Conservation (phyloP, 2,888 invertebrate genomes). For the Tiliacea aurago region DNA sequence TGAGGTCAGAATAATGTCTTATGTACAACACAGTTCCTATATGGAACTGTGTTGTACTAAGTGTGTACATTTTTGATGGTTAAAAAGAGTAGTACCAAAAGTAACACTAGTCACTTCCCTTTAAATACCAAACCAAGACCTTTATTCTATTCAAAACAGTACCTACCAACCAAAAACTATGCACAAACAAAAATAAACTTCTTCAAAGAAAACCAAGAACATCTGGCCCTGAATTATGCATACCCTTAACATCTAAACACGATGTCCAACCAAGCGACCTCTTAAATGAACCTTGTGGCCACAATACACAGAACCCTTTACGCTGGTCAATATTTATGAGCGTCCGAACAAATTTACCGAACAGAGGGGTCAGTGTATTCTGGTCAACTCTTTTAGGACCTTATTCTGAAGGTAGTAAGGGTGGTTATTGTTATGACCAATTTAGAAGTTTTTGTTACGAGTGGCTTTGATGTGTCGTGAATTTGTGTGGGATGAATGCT, state of each 20-base stretch:
- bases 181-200: constrained; percentile 52
- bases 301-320: constrained; percentile 77
- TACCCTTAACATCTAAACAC: constrained; percentile 67
- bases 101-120: not conserved
- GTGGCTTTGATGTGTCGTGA: constrained; percentile 66
- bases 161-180: constrained; percentile 17
- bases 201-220: constrained; percentile 62
- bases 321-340: constrained; percentile 82
- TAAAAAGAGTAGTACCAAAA: too few species aligned
- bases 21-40: too few species aligned
- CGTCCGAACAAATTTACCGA: constrained; percentile 77
- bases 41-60: too few species aligned
- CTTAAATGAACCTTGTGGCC: constrained; percentile 79
- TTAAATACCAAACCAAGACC: not conserved
- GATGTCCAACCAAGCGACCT: constrained; percentile 74
- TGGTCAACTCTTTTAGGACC: constrained; percentile 23
- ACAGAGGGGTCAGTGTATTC: constrained; percentile 44
- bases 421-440: constrained; percentile 35
- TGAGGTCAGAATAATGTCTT: too few species aligned
- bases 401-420: constrained; percentile 57
- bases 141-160: constrained; percentile 42
- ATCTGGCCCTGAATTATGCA: constrained; percentile 77
- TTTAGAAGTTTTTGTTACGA: constrained; percentile 22
- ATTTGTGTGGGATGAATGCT: constrained; percentile 72
- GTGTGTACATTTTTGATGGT: too few species aligned